Evolutionary conservation across 2,888 invertebrate species (phyloP).

Genomic region (Prosopocoilus inquinatus): DNA sequence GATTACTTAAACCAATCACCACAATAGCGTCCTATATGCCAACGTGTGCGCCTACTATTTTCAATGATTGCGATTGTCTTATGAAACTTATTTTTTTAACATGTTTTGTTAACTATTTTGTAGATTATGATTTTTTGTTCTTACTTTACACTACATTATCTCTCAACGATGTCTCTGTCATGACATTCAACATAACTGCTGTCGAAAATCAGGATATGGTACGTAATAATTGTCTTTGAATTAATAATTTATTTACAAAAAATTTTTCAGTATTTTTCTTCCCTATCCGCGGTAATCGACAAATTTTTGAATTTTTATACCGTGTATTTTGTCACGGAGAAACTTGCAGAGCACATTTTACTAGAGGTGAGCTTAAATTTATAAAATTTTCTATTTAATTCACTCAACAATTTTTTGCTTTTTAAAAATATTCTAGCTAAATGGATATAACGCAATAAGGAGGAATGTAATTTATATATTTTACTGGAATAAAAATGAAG

Average conservation of each 20-base stretch:
- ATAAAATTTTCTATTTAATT: slow-evolving; percentile 2
- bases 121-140: slow-evolving; percentile 39
- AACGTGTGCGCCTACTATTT: too few relatives aligned
- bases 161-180: slow-evolving; percentile 34
- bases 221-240: slow-evolving; percentile 11
- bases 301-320: slow-evolving; percentile 54
- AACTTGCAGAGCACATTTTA: slow-evolving; percentile 57
- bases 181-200: slow-evolving; percentile 43
- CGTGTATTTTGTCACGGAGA: slow-evolving; percentile 56
- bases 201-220: slow-evolving; percentile 41
- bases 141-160: slow-evolving; percentile 34
- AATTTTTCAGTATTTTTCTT: slow-evolving; percentile 54
- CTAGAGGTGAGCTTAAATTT: slow-evolving; percentile 50
- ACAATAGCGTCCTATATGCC: too few relatives aligned
- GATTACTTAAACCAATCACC: too few relatives aligned
- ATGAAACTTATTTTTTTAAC: too few relatives aligned
- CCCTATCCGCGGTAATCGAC: slow-evolving; percentile 53
- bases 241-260: background rate
- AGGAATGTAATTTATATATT: slow-evolving; percentile 66
- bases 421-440: slow-evolving; percentile 42
- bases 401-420: too few relatives aligned
- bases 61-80: too few relatives aligned
- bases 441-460: slow-evolving; percentile 57
- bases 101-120: too few relatives aligned
- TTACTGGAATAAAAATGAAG: slow-evolving; percentile 60